Evolutionary conservation across 2,797 vertebrate genomes (phyloP), one percentile per base, ranked within the genome.

Genomic region (Diplodus puntazzo): DNA sequence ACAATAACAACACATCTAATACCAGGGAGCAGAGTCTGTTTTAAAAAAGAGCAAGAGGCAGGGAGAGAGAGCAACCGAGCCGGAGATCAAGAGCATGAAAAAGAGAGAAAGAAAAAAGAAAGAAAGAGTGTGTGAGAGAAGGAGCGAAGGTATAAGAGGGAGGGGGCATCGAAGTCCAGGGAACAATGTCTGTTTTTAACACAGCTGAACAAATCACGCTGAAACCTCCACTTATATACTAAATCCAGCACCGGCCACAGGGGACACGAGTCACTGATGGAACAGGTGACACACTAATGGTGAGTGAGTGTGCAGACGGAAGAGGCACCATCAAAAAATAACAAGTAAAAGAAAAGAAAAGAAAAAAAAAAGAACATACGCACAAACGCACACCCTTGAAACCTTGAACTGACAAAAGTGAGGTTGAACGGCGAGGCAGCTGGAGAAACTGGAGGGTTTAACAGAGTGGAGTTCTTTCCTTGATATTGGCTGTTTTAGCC

Each of bases 1-100:
- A 87, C 86, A 90, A 90, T 87, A 91, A 90, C 74, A 86, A 85
- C 63, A 86, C 71, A 69, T 83, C 83, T 81, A 80, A 83, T 79
- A 73, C 77, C 69, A 70, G 34, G 55, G 74, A 63, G 69, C 62
- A 73, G 46, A 61, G 65, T 48, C 67, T 20, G 67, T 62, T 86
- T 55, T 45, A 21, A 62, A 79, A 52, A 14, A 77, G 5, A 74
- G 61, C 9, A 73, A 48, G 73, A 73, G 71, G 13, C 46, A 58
- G 34, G 5, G 7, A 67, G 48, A 73, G 62, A n/a, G 49, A 77
- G 67, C 34, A 73, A 25, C 11, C 42, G 58, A 74, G 66, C 49
- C 54, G 55, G 46, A 69, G 39, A 82, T 67, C 25, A 48, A 23
- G 43, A 66, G 52, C 2, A 59, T 2, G 53, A 62, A 42, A n/a